Percentiles rank a stretch among this genome's conserved stretches.
Conservation (phyloP, 2,797 vertebrate genomes). For the Emys orbicularis region DNA sequence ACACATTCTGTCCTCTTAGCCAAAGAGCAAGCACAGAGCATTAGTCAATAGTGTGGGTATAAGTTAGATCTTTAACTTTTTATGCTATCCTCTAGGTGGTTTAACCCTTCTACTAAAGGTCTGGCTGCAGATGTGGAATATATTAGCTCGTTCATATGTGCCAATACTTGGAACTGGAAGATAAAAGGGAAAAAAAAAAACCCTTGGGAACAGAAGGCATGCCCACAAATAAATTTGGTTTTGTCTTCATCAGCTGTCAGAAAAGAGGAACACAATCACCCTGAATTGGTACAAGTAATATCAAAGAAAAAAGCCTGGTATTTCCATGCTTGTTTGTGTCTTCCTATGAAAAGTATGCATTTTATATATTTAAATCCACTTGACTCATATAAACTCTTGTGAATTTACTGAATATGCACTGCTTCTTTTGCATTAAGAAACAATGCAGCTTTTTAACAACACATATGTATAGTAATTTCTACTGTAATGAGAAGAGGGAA, state of each 20-base stretch:
- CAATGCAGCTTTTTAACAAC: slow-evolving; percentile 36
- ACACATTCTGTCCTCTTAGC: not conserved
- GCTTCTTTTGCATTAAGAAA: slow-evolving; percentile 48
- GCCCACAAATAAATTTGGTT: slow-evolving; percentile 3
- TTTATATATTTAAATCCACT: slow-evolving; percentile 56
- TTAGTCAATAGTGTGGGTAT: not conserved
- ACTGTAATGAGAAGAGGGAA: not conserved
- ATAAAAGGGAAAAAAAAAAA: not conserved
- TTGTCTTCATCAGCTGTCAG: not conserved
- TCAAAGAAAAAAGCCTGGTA: not conserved
- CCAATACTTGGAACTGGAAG: not conserved
- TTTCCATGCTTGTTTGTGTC: slow-evolving; percentile 44
- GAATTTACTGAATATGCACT: slow-evolving; percentile 47
- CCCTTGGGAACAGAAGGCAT: not conserved
- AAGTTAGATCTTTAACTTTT: not conserved
- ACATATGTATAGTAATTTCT: not conserved
- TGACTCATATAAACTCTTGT: slow-evolving; percentile 30
- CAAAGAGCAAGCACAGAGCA: not conserved
- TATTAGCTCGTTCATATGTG: not conserved
- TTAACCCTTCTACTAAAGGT: not conserved
- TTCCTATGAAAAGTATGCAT: slow-evolving; percentile 10
- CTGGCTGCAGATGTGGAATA: not conserved
- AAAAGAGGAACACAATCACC: not conserved
- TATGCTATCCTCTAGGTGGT: not conserved
- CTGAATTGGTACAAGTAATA: slow-evolving; percentile 11